Base-by-base conservation (phyloP, 2,888 invertebrate genomes). In the Xanthia togata region DNA sequence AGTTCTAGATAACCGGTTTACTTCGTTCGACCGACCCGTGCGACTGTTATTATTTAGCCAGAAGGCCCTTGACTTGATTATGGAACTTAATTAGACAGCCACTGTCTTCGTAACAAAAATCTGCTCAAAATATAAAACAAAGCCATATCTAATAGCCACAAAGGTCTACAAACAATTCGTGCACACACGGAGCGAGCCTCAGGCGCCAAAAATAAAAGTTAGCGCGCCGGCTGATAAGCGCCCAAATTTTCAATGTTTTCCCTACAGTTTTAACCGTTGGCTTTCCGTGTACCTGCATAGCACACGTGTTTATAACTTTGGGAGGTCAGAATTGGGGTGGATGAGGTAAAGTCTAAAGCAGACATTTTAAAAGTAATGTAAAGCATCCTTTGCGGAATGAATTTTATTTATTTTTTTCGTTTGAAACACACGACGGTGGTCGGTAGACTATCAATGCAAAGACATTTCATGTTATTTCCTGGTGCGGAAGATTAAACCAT, bases 231-330 rank as follows among this genome's bases (percentile, higher is more conserved):
- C 91, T 92, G 96, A 96, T 96, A 96, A 96, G 95, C 93, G 93
- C 93, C 96, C 89, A 95, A 96, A 96, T 95, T 96, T 96, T 96
- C 96, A 96, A 96, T 96, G 96, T 94, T 95, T 95, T 94, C 94
- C 93, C 91, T 92, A 91, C 93, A 93, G 92, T 93, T 92, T 89
- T 88, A 89, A 87, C 83, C 85, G 89, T 85, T 84, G 70, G 84
- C 84, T 80, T 83, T 78, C 73, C 87, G 86, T 88, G 89, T 86
- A 84, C 80, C 87, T 89, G 87, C 83, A 89, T 89, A 88, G 88
- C 87, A 90, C 85, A 91, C 92, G 90, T 91, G 91, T 87, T 90
- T 88, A 76, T 84, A 75, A 63, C 80, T 79, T 69, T 47, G 8
- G 0, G 84, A 86, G 9, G 12, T 41, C 53, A 5, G 79, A 89